Percentiles rank a stretch among this genome's conserved stretches.
phyloP scores from a whole-genome alignment of 2,797 vertebrate genomes.

The Crypturellus tataupa region DNA sequence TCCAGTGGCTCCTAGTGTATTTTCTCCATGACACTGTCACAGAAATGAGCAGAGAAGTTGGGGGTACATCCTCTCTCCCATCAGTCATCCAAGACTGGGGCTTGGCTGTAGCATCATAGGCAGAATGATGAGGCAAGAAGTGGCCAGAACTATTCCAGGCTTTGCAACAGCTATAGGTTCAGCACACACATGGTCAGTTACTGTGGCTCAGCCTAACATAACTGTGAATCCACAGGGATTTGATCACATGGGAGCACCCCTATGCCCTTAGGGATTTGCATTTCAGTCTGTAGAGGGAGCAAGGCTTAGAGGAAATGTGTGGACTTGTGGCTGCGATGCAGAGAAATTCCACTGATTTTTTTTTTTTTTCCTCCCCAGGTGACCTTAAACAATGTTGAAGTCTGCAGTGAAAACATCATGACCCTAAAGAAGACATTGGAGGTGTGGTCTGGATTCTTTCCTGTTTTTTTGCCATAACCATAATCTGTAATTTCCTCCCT shows the following conservation, averaged over 20 bases:
- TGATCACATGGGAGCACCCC: neutral
- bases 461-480: neutral
- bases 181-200: neutral
- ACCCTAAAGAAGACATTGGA: constrained; percentile 97
- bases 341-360: neutral
- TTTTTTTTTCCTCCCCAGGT: constrained; percentile 81
- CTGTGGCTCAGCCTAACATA: neutral
- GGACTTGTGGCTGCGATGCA: neutral
- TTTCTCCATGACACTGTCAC: neutral
- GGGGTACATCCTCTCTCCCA: neutral
- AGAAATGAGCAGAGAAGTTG: neutral
- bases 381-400: constrained; percentile 95
- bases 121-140: neutral
- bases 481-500: neutral
- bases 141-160: neutral
- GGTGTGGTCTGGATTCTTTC: constrained; percentile 78
- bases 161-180: neutral
- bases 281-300: neutral
- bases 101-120: neutral
- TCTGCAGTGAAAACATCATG: constrained; percentile 96
- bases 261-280: neutral
- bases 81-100: neutral
- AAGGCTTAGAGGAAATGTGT: fast-evolving
- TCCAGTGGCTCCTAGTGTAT: neutral
- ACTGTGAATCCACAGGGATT: neutral